Evolutionary conservation across 2,888 invertebrate species (phyloP), one percentile per base, ranked within the genome.

Genomic region (Aricia artaxerxes): DNA sequence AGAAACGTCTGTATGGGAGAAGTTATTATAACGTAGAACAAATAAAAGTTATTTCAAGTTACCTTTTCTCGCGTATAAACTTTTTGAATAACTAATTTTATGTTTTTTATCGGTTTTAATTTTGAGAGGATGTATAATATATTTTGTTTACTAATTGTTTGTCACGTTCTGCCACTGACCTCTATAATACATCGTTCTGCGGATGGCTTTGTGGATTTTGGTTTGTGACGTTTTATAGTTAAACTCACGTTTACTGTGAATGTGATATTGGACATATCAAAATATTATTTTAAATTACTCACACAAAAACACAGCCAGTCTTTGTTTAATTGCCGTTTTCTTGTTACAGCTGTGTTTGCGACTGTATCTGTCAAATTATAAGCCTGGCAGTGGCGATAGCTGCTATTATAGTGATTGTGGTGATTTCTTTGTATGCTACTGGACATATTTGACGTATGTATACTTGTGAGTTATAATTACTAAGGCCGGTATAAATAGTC

Each of bases 1-100:
- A 75, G 75, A 75, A 75, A 75, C 49, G 53, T 49, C 75, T 49
- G 75, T 75, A 75, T 31, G 75, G 11, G 31, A 53, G 49, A 75
- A 75, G 75, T 75, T 75, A 75, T 73, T 73, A 40, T 73, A n/a
- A 73, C 16, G 40, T 38, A 7, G 73, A 73, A 73, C 73, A 40
- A 40, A 73, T 69, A n/a, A 73, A 73, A 73, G 73, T 73, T 40
- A 40, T 38, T 35, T 61, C 24, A 69, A 35, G 64, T 69, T 69
- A 69, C 64, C 4, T 69, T 35, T 35, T 69, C 35, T 69, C 35
- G 64, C 31, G 64, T 69, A 4, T 1, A 35, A 69, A 69, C 64
- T 69, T 69, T 69, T 35, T 11, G 64, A 69, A 69, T 69, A 35
- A 13, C 11, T 69, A 69, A 69, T 69, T 69, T 11, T 69, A 64